A percentile compares a stretch with the other conserved stretches of the same genome.
These are phyloP conservation scores for Leuctra nigra DNA, from an alignment of 2,888 invertebrate genomes.

Conservation along the genomic window DNA sequence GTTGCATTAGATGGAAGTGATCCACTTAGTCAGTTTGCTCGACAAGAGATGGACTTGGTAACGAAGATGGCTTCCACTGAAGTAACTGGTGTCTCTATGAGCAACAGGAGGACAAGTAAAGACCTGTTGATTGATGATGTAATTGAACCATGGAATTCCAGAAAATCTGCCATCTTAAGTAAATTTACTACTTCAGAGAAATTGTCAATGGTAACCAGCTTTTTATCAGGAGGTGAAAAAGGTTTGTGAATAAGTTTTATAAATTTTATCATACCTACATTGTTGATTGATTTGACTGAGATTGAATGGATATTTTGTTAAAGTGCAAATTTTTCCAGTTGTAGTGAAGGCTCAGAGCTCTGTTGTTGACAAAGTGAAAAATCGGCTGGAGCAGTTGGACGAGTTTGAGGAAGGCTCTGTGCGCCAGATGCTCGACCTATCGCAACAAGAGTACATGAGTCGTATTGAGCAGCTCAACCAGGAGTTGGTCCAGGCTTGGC, in stretches of 20 bases:
- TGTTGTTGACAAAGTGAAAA: constrained; percentile 80
- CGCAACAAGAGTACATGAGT: constrained; percentile 86
- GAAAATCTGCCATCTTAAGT: constrained; percentile 69
- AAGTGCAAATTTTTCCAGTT: constrained; percentile 50
- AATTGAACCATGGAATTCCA: constrained; percentile 70
- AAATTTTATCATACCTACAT: neutral
- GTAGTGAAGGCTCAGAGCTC: constrained; percentile 65
- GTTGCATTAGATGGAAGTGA: constrained; percentile 61
- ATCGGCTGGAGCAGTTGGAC: constrained; percentile 87
- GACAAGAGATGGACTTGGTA: constrained; percentile 54
- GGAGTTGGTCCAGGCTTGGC: constrained; percentile 89
- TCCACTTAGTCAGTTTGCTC: constrained; percentile 64
- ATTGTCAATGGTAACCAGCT: constrained; percentile 84
- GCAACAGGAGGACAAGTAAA: constrained; percentile 31
- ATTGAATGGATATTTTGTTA: neutral
- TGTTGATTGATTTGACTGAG: neutral
- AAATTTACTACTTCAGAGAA: constrained; percentile 93
- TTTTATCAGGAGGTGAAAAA: constrained; percentile 73
- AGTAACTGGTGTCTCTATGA: constrained; percentile 40
- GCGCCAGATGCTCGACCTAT: constrained; percentile 79
- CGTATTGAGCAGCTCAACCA: constrained; percentile 87
- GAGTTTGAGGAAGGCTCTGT: constrained; percentile 87
- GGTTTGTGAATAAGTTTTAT: constrained; percentile 42
- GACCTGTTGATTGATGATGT: constrained; percentile 39
- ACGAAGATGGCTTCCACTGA: constrained; percentile 52